A percentile compares a stretch with the other conserved stretches of the same genome.
phyloP scores from a whole-genome alignment of 2,113 vertebrate species.

The Talpa occidentalis region DNA sequence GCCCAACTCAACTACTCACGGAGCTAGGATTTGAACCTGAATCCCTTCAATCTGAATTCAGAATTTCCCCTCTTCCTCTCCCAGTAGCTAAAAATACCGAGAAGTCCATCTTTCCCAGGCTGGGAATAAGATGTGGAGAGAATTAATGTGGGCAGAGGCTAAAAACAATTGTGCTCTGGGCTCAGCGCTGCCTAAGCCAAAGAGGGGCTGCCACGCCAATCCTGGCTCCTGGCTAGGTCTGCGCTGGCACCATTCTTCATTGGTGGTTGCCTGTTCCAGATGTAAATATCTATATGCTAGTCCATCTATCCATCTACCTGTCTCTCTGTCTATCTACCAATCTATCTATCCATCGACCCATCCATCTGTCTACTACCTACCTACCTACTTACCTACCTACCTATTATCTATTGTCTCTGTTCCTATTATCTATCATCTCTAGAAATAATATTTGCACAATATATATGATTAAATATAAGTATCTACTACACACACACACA shows the following conservation, averaged over 20 bases:
- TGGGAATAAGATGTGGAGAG: neutral
- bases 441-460: conserved; percentile 6
- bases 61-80: neutral
- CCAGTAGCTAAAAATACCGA: conserved; percentile 54
- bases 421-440: neutral
- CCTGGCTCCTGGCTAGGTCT: neutral
- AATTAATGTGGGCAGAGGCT: neutral
- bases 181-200: conserved; percentile 31
- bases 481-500: neutral
- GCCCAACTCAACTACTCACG: neutral
- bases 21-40: conserved; percentile 23
- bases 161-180: conserved; percentile 49
- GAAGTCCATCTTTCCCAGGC: conserved; percentile 28
- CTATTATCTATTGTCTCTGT: neutral
- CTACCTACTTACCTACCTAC: no score
- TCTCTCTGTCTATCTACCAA: no score
- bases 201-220: neutral
- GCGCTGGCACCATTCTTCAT: conserved; percentile 12
- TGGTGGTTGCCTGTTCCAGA: neutral
- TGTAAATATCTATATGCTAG: neutral
- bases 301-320: neutral
- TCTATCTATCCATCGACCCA: no score
- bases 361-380: no score
- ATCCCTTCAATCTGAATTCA: neutral
- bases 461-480: neutral